phyloP scores from a whole-genome alignment of 2,113 vertebrate genomes.

The Alaudala cheleensis region DNA sequence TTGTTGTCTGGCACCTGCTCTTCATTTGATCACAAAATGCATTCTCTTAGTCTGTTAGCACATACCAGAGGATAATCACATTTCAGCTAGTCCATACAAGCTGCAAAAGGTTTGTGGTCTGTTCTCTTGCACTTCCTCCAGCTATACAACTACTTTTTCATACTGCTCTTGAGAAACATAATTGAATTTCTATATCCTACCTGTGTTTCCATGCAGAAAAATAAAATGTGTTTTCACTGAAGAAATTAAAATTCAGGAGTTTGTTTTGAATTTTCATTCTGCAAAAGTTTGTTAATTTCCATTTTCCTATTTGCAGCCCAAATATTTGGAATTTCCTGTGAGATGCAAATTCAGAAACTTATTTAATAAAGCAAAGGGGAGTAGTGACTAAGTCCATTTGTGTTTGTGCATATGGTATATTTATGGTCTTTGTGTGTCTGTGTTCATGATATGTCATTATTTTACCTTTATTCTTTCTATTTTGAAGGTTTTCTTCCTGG shows the following conservation, averaged over 20 bases:
- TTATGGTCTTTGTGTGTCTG: background rate
- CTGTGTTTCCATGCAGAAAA: background rate
- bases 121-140: background rate
- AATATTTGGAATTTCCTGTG: slow-evolving; percentile 17
- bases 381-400: background rate
- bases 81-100: slow-evolving; percentile 3
- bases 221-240: background rate
- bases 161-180: background rate
- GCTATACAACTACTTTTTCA: background rate
- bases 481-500: slow-evolving; percentile 93
- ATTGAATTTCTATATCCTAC: background rate
- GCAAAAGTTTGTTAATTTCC: background rate
- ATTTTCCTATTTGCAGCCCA: background rate
- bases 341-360: slow-evolving; percentile 6
- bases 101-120: background rate
- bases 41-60: background rate
- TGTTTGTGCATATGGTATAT: background rate
- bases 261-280: slow-evolving; percentile 5
- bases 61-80: background rate
- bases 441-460: background rate
- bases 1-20: background rate
- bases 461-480: slow-evolving; percentile 11
- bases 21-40: background rate
- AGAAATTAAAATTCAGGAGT: background rate
- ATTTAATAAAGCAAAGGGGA: background rate